A percentile compares a stretch with the other conserved stretches of the same genome.
Evolutionary conservation across 2,888 invertebrate species (phyloP).

Genomic region (Caradrina kadenii): DNA sequence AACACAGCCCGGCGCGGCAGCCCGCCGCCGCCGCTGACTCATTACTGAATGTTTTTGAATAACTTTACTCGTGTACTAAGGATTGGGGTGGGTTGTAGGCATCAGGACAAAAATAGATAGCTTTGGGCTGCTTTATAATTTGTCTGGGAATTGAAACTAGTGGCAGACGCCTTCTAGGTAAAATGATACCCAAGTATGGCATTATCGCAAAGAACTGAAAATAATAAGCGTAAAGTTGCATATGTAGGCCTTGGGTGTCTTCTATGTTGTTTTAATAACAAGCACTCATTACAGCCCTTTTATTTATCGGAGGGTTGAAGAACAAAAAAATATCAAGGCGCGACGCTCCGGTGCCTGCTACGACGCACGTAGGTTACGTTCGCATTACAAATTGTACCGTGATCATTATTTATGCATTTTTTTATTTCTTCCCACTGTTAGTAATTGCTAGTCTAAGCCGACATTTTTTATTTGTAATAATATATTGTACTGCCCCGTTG

Average conservation of each 20-base stretch:
- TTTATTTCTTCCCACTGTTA: too few species aligned
- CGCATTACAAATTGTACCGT: too few species aligned
- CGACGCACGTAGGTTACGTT: too few species aligned
- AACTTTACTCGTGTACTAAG: slow-evolving; percentile 24
- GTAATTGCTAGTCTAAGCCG: too few species aligned
- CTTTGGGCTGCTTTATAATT: slow-evolving; percentile 10
- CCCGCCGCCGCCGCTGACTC: slow-evolving; percentile 63
- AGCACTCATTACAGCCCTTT: too few species aligned
- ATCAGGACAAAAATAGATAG: slow-evolving; percentile 24
- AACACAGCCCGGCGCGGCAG: slow-evolving; percentile 51
- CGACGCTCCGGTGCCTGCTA: too few species aligned
- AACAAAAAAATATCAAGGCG: too few species aligned
- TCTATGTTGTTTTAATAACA: too few species aligned
- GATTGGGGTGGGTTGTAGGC: slow-evolving; percentile 15
- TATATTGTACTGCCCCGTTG: too few species aligned
- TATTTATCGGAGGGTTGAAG: not conserved
- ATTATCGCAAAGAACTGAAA: not conserved
- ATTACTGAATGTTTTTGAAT: slow-evolving; percentile 52
- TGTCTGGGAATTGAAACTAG: not conserved
- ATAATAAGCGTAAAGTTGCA: not conserved
- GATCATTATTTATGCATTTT: too few species aligned
- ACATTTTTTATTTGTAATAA: too few species aligned
- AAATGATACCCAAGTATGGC: not conserved
- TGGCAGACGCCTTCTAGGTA: slow-evolving; percentile 3
- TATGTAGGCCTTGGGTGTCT: too few species aligned